A percentile compares a stretch with the other conserved stretches of the same genome.
Evolutionary conservation across 2,797 vertebrate species (phyloP).

Genomic region (Sebastes cheni): DNA sequence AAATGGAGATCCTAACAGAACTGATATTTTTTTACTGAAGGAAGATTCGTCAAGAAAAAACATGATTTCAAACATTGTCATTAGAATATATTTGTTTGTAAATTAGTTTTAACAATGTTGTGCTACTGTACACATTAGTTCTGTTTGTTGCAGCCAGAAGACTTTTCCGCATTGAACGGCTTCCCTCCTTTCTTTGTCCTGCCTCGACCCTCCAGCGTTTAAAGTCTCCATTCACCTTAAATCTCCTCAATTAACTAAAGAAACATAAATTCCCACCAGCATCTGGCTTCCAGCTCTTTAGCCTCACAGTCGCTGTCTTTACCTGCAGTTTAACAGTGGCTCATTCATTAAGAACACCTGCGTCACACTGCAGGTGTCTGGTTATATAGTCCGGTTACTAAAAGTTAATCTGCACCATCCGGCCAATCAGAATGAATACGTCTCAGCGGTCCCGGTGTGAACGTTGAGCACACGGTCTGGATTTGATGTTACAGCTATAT

Average conservation of each 20-base stretch:
- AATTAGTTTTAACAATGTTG: neutral
- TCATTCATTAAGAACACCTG: neutral
- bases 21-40: neutral
- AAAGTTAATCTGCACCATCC: neutral
- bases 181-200: neutral
- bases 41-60: neutral
- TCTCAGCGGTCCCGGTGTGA: neutral
- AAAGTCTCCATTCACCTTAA: neutral
- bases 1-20: neutral
- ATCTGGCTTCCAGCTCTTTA: neutral
- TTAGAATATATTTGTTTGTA: neutral
- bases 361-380: neutral
- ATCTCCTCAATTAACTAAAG: neutral
- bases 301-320: neutral
- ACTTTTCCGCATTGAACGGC: neutral
- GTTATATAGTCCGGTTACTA: neutral
- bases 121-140: no score
- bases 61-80: neutral
- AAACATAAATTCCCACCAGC: neutral
- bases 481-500: neutral
- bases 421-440: neutral
- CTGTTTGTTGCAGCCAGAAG: no score
- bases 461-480: neutral
- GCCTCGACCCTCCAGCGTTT: neutral
- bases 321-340: neutral